These are phyloP conservation scores for Drusus annulatus DNA, from an alignment of 1,140 invertebrate genomes.

Conservation along the genomic window DNA sequence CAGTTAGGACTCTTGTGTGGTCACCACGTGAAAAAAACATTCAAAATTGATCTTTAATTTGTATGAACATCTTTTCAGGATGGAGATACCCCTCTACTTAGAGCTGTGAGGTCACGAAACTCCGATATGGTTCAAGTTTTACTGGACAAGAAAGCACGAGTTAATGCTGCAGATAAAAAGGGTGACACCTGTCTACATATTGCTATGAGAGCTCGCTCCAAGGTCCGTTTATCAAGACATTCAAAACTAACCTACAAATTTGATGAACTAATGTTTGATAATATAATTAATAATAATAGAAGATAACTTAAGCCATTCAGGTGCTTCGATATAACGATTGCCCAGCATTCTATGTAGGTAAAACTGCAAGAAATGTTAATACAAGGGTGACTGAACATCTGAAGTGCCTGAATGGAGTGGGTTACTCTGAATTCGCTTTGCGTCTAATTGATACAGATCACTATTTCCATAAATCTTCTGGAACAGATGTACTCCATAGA, in stretches of 20 bases:
- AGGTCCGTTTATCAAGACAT: constrained; percentile 64
- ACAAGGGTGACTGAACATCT: too few relatives aligned
- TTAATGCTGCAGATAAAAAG: constrained; percentile 93
- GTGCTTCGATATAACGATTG: too few relatives aligned
- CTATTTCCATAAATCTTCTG: too few relatives aligned
- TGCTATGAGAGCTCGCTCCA: constrained; percentile 94
- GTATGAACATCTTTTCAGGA: constrained; percentile 73
- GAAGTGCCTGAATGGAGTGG: too few relatives aligned
- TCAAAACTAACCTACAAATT: background rate
- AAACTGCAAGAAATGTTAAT: too few relatives aligned
- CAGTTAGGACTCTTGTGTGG: too few relatives aligned
- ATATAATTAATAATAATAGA: constrained; percentile 13
- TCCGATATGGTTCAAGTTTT: constrained; percentile 93
- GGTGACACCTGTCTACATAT: constrained; percentile 98
- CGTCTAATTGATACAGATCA: too few relatives aligned
- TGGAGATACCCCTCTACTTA: constrained; percentile 93
- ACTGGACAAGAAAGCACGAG: constrained; percentile 94
- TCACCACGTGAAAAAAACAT: too few relatives aligned
- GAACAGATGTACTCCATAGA: too few relatives aligned
- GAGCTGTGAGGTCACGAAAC: constrained; percentile 93
- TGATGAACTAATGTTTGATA: background rate
- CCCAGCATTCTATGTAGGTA: too few relatives aligned
- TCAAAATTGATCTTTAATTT: constrained; percentile 29
- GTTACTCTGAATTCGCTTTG: too few relatives aligned
- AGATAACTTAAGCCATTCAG: too few relatives aligned